phyloP scores from a whole-genome alignment of 2,888 invertebrate genomes.

The Stenchaetothrips biformis region DNA sequence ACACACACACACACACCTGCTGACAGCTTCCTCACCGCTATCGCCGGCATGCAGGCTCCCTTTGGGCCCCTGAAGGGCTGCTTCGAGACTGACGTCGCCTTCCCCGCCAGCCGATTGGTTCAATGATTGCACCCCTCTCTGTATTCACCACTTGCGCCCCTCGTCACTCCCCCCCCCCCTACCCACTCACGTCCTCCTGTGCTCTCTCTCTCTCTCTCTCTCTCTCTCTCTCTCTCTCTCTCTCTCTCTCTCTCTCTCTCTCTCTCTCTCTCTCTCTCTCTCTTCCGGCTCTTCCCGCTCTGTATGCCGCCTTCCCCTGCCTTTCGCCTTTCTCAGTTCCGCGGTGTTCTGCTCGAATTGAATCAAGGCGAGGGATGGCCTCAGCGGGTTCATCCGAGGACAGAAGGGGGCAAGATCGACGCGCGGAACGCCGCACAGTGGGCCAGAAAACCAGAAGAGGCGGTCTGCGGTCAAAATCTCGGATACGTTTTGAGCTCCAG shows the following conservation, averaged over 20 bases:
- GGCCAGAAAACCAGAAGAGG: too few relatives aligned
- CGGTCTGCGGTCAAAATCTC: too few relatives aligned
- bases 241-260: background rate
- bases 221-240: background rate
- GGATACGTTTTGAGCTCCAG: too few relatives aligned
- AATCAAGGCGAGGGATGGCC: too few relatives aligned
- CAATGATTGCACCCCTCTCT: conserved; percentile 10
- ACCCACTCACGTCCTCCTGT: background rate
- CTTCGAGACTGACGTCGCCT: background rate
- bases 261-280: background rate
- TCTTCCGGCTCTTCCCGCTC: too few relatives aligned
- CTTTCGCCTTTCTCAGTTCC: too few relatives aligned
- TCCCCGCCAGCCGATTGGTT: conserved; percentile 14
- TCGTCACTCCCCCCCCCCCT: background rate
- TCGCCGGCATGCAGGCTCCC: background rate
- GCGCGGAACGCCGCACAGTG: too few relatives aligned
- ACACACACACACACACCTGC: background rate
- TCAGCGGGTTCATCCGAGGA: too few relatives aligned
- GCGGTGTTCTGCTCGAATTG: too few relatives aligned
- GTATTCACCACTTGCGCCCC: background rate
- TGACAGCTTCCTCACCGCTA: background rate
- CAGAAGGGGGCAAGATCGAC: too few relatives aligned
- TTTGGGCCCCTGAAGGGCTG: background rate
- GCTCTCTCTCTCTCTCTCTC: background rate
- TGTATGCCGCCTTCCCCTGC: too few relatives aligned